A percentile compares a stretch with the other conserved stretches of the same genome.
These are phyloP conservation scores for Bathynomus jamesi DNA, from an alignment of 1,140 invertebrate species.

Conservation along the genomic window DNA sequence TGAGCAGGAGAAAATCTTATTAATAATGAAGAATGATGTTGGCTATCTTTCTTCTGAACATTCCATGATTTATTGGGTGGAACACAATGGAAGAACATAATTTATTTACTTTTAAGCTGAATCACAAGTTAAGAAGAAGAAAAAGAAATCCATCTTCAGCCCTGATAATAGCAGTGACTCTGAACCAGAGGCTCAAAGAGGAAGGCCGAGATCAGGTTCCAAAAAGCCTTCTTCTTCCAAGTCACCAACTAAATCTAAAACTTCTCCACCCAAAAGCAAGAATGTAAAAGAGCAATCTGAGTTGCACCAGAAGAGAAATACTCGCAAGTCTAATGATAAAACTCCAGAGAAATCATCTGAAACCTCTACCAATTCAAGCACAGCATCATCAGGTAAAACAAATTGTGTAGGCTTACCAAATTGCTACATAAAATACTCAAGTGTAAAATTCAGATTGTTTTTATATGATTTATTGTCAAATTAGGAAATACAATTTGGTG, in stretches of 20 bases:
- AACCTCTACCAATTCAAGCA: constrained; percentile 31
- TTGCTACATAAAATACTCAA: neutral
- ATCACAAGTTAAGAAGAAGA: constrained; percentile 11
- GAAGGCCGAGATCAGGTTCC: constrained; percentile 13
- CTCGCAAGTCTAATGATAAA: constrained; percentile 14
- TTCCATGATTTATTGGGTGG: no score
- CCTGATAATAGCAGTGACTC: constrained; percentile 28
- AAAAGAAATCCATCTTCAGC: constrained; percentile 27
- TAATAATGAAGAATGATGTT: no score
- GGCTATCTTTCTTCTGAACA: no score
- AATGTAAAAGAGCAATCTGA: neutral
- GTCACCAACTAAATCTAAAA: constrained; percentile 8
- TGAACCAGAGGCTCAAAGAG: constrained; percentile 19
- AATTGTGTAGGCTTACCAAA: neutral
- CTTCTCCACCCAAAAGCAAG: neutral
- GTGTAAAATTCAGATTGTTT: neutral
- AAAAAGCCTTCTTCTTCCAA: constrained; percentile 18
- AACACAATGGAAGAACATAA: no score
- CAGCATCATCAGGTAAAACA: constrained; percentile 27
- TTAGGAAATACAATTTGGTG: neutral
- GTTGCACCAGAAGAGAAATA: neutral
- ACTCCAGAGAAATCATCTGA: constrained; percentile 23
- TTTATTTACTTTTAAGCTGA: constrained; percentile 5
- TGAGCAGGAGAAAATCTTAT: no score
- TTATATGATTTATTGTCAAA: neutral